Evolutionary conservation across 2,888 invertebrate genomes (phyloP), one percentile per base, ranked within the genome.

Genomic region (Pedicia rivosa): DNA sequence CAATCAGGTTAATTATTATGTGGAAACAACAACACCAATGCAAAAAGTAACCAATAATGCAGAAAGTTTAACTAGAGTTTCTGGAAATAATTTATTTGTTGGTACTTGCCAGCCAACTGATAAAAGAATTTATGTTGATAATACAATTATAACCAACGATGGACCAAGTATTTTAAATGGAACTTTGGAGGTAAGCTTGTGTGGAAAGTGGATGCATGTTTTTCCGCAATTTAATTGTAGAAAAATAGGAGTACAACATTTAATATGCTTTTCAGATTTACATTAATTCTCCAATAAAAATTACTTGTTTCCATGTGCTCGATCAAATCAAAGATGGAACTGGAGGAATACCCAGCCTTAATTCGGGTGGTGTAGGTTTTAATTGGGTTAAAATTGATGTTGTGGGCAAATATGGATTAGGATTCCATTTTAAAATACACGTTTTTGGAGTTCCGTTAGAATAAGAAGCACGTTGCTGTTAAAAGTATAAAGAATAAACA

Each of bases 361-460:
- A 39, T 28, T 52, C 50, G 15, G 66, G 65, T 22, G 65, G 64
- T 27, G 56, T 59, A 12, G 63, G 59, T 3, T 41, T 54, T 20
- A 57, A 62, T 46, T 61, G 50, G 40, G 55, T 63, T 2, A 57
- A 57, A 40, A 56, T 67, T 31, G 55, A 53, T 22, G 56, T 66
- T 2, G 46, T 50, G 3, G 61, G 63, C 2, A 47, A 49, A 35
- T 60, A 61, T 43, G 63, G 64, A 13, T 57, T 60, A 44, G 64
- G 66, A 3, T 62, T 67, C 39, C 55, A 62, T 37, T 65, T 65
- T 43, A 57, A 56, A 35, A 54, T 66, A 2, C 59, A 61, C 47
- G 53, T 67, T 25, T 62, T 54, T 47, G 66, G 62, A 19, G 24
- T 37, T 14, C 33, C 38, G 6, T n/a, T n/a, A n/a, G n/a, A n/a